Base-by-base conservation (phyloP, 2,113 vertebrate genomes). In the Brachyhypopomus gauderio region DNA sequence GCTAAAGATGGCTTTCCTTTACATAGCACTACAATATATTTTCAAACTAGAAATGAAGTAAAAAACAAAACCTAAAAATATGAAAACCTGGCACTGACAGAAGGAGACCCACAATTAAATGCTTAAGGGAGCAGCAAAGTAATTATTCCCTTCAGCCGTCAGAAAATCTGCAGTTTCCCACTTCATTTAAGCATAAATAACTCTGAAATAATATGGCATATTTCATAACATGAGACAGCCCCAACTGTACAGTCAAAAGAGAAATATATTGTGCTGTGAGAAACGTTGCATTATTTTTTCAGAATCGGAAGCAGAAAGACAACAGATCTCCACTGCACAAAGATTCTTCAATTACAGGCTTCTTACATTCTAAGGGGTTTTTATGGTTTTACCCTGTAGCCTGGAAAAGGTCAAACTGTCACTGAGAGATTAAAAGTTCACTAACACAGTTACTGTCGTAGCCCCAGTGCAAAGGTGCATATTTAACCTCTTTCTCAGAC, bases 301-400 rank as follows among this genome's bases (percentile, higher is more conserved):
- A 36, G n/a, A 12, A 78, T 75, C 22, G 75, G 41, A 60, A 60
- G 59, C 56, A 67, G 62, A 76, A 48, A 80, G 22, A 77, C 69
- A 74, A 66, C 25, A 2, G 38, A 23, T 67, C 81, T 77, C 77
- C 75, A 63, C 69, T 58, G 52, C 66, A 71, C 64, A 58, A 79
- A 83, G 75, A 82, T 77, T 59, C 80, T 72, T 80, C 77, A 77
- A 75, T 83, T 77, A 83, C 75, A 82, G n/a, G 30, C 83, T 74
- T 64, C 84, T 86, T 75, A 82, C 79, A 84, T 66, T 83, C 76
- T 83, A 80, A 86, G 67, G 63, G 60, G 22, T 73, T 73, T 84
- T 75, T 82, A 70, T 79, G 63, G 85, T 81, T n/a, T n/a, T 64
- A 74, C 38, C 78, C 52, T 79, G 73, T 66, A 74, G 73, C 48